A percentile compares a stretch with the other conserved stretches of the same genome.
These are phyloP conservation scores for Acanthopleura granulata DNA, from an alignment of 2,888 invertebrate genomes.

Conservation along the genomic window DNA sequence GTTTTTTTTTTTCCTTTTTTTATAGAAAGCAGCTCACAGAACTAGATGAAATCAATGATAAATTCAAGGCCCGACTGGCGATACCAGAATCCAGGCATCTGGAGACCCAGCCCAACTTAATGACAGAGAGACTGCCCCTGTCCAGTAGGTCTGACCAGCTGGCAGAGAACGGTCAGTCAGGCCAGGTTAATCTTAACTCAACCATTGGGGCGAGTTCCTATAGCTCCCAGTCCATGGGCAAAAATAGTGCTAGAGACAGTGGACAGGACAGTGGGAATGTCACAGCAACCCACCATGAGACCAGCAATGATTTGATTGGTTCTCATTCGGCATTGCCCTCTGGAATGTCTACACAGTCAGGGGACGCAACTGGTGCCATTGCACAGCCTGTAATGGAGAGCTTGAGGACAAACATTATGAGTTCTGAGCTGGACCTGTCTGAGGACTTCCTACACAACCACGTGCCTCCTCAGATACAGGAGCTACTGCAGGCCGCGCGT, in stretches of 20 bases:
- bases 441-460: constrained; percentile 1
- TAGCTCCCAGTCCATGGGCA: not conserved
- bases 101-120: not conserved
- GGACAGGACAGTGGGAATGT: constrained; percentile 17
- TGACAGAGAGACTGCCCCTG: not conserved
- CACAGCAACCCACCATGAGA: constrained; percentile 10
- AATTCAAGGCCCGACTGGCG: constrained; percentile 1
- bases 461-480: constrained; percentile 3
- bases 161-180: not conserved
- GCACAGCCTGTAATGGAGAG: not conserved
- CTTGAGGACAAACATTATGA: not conserved
- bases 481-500: not conserved
- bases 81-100: not conserved
- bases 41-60: constrained; percentile 11
- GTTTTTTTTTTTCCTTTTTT: not conserved
- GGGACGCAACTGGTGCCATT: not conserved
- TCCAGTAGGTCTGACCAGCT: not conserved
- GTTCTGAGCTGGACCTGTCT: not conserved
- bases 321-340: not conserved
- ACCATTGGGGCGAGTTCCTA: not conserved
- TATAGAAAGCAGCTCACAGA: not conserved
- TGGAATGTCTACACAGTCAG: not conserved
- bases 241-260: constrained; percentile 9
- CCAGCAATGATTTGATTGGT: not conserved
- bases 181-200: not conserved